Percentiles rank a stretch among this genome's conserved stretches.
Evolutionary conservation across 2,113 vertebrate genomes (phyloP).

Genomic region (Spea multiplicata): DNA sequence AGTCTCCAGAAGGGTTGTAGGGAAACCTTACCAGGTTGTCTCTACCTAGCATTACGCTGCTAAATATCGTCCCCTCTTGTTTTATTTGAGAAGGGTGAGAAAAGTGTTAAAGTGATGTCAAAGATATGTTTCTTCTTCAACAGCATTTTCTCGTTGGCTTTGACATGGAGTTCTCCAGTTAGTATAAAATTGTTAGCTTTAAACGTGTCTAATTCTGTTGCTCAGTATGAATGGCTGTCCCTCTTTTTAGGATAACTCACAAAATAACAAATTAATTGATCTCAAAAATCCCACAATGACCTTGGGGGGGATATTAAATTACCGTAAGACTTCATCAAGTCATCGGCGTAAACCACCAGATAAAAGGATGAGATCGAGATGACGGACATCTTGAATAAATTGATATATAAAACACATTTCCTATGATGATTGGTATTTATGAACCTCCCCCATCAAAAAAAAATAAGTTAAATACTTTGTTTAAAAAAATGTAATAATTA

Average conservation of each 20-base stretch:
- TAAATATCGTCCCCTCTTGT: too few species aligned
- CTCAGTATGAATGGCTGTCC: constrained; percentile 2
- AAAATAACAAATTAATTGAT: background rate
- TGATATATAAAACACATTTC: background rate
- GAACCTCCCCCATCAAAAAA: background rate
- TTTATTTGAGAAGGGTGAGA: too few species aligned
- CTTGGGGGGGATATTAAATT: constrained; percentile 34
- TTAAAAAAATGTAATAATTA: background rate
- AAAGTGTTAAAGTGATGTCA: too few species aligned
- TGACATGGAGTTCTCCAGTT: too few species aligned
- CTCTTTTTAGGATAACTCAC: background rate
- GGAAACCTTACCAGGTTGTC: too few species aligned
- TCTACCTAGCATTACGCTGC: too few species aligned
- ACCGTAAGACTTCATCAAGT: constrained; percentile 5
- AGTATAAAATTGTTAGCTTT: too few species aligned
- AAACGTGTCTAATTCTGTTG: too few species aligned
- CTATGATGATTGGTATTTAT: background rate
- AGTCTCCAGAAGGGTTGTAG: too few species aligned
- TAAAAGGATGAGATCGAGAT: constrained; percentile 27
- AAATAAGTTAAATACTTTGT: background rate
- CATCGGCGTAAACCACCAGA: background rate
- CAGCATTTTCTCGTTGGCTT: too few species aligned
- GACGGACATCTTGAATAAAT: background rate
- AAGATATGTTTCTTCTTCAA: too few species aligned
- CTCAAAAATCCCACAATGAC: background rate